Base-by-base conservation (phyloP, 2,888 invertebrate genomes). In the Callimorpha dominula region DNA sequence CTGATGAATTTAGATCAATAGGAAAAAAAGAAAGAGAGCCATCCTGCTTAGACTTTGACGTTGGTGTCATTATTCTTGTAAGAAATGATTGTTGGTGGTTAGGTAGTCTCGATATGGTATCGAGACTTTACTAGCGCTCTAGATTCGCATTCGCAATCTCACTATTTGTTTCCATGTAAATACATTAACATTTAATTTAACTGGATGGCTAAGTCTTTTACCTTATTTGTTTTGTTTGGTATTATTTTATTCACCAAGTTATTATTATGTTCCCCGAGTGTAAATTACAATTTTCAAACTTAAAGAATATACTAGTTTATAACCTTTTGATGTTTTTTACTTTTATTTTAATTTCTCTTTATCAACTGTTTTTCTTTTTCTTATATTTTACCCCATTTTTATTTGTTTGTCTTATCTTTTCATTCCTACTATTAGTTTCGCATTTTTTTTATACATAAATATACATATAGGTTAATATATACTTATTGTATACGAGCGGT, bases 1-100 rank as follows among this genome's bases (percentile, higher is more conserved):
- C 91, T 89, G 89, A 92, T 93, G 93, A 93, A 94, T 93, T 93
- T 92, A 92, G 94, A 92, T 91, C 94, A 91, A 89, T 87, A 84
- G 80, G 73, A 79, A 87, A 90, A 90, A 92, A 91, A 89, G 82
- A 83, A 89, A 85, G 85, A 89, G 81, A 86, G 81, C 80, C 85
- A 89, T 89, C 87, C 87, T 89, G 88, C 84, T 90, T 81, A 80
- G 82, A 82, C 82, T 76, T 76, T 76, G 80, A 82, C 83, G 79
- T 72, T 74, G 74, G 78, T 84, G 82, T 78, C 82, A 81, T 80
- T 78, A 81, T 84, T 86, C 82, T 82, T 82, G 78, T 79, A 79
- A 73, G 77, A 83, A 83, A 85, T 81, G 74, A 85, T 83, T 81
- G 78, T 81, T 74, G 80, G 78, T 77, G 76, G 78, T 82, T 81